Base-by-base conservation (phyloP, 2,797 vertebrate genomes). In the Coranthus polyacanthus region DNA sequence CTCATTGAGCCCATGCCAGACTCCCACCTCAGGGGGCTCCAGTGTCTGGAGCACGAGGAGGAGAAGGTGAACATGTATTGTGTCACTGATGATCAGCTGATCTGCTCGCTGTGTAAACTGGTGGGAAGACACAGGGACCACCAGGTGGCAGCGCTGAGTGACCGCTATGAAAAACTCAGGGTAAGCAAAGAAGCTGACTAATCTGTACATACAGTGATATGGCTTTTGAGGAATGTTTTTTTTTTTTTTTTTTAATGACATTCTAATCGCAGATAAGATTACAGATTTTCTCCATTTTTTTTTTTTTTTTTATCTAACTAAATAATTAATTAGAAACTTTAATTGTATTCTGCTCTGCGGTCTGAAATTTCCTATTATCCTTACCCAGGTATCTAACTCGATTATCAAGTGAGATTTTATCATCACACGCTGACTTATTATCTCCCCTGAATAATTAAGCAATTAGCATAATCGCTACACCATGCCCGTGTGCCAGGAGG, bases 51-150 rank as follows among this genome's bases (percentile, higher is more conserved):
- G 87, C 97, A 98, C 0, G 96, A 97, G 79, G 96, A 97, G 0
- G 97, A 98, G 92, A 97, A 97, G 92, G 96, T 98, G 75, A 98
- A 98, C 89, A 97, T 98, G 96, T 98, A 98, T 94, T 98, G 96
- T 16, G 96, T 97, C 81, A 96, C 93, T 0, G 97, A 98, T 2
- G 96, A 98, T 75, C 96, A 98, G 92, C 92, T 98, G 63, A 98
- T 98, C 82, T 98, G 97, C 93, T 97, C 97, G 57, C 94, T 98
- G 90, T 98, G 97, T 93, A 98, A 98, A 79, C 93, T 98, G 92
- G 97, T 98, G 0, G 97, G 97, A 51, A 85, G 96, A 73, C 97
- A 98, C 92, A 93, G 96, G 42, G 97, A 98, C 87, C 97, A 98
- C 92, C 96, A 98, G 75, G 97, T 98, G 92, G 96, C 96, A 69